These are phyloP conservation scores for Porites australiensis DNA, from an alignment of 64 coral and sea anemone genomes.

Conservation along the genomic window DNA sequence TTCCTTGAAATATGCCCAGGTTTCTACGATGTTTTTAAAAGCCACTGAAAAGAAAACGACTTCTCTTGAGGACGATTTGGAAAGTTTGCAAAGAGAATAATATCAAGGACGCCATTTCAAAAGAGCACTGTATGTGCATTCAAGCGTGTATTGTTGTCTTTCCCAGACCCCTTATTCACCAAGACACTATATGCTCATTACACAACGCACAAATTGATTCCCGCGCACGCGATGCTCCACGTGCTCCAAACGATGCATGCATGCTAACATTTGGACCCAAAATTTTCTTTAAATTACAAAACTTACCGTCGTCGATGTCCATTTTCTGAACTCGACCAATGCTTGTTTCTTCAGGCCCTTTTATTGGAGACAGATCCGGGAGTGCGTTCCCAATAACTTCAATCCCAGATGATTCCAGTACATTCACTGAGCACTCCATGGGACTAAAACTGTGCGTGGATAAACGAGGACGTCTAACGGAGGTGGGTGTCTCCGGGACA, in stretches of 20 bases:
- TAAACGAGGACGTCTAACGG: background rate
- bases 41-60: too few relatives aligned
- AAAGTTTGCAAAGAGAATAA: background rate
- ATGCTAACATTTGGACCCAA: too few relatives aligned
- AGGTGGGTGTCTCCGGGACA: slow-evolving; percentile 19
- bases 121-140: background rate
- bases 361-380: slow-evolving; percentile 73
- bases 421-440: slow-evolving; percentile 7
- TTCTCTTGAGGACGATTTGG: background rate
- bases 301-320: background rate
- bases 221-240: too few relatives aligned
- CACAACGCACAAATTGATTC: background rate
- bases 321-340: background rate
- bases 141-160: slow-evolving; percentile 18
- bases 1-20: too few relatives aligned
- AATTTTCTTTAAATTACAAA: too few relatives aligned
- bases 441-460: slow-evolving; percentile 21
- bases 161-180: background rate
- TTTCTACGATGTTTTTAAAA: background rate
- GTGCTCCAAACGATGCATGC: too few relatives aligned
- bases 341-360: background rate
- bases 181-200: background rate
- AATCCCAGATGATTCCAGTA: slow-evolving; percentile 60
- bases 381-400: slow-evolving; percentile 36
- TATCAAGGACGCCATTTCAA: background rate